phyloP scores from a whole-genome alignment of 2,888 invertebrate genomes.

The Polydrusus pterygomalis region DNA sequence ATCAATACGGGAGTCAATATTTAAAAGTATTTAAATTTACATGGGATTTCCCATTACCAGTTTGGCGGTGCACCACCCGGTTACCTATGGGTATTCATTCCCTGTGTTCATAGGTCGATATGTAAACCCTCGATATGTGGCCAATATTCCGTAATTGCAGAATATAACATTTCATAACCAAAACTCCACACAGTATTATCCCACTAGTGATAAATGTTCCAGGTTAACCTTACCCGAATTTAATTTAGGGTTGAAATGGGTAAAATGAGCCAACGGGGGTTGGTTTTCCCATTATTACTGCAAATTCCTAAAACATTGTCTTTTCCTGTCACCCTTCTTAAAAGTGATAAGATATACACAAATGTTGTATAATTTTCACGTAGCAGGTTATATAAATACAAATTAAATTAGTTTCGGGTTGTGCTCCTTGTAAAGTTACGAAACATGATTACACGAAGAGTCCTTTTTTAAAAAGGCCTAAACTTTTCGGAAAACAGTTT shows the following conservation, averaged over 20 bases:
- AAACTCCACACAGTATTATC: constrained; percentile 10
- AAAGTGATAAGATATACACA: constrained; percentile 2
- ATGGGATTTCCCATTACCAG: too few relatives aligned
- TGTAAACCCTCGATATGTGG: background rate
- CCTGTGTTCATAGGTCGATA: too few relatives aligned
- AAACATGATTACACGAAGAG: background rate
- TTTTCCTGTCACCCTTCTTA: background rate
- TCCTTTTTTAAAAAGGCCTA: background rate
- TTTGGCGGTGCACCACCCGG: too few relatives aligned
- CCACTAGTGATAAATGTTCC: constrained; percentile 10
- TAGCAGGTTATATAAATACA: background rate
- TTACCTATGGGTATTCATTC: too few relatives aligned
- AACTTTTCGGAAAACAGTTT: too few relatives aligned
- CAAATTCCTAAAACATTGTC: constrained; percentile 20
- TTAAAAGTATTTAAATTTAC: too few relatives aligned
- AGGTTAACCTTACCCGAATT: constrained; percentile 27
- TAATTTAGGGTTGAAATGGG: constrained; percentile 17
- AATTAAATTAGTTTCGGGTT: background rate
- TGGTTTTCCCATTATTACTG: constrained; percentile 14
- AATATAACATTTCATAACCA: constrained; percentile 9
- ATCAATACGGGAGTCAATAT: too few relatives aligned
- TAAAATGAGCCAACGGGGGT: background rate
- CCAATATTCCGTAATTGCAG: background rate
- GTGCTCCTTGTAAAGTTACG: background rate
- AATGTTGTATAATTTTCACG: background rate